A percentile compares a stretch with the other conserved stretches of the same genome.
Evolutionary conservation across 2,113 vertebrate genomes (phyloP).

Genomic region (Melanostigma gelatinosum): DNA sequence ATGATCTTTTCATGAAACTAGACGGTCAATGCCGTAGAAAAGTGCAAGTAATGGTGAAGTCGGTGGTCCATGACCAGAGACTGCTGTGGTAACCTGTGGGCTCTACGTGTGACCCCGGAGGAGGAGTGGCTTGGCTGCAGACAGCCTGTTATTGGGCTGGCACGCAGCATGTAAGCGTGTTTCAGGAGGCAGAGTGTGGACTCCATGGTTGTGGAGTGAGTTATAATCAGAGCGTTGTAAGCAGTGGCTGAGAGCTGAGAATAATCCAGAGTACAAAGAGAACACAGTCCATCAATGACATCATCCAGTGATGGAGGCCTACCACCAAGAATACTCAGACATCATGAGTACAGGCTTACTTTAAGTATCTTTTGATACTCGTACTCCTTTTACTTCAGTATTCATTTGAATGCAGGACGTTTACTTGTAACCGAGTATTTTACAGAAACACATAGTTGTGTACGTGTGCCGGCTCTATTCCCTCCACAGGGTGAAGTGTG

Average conservation of each 20-base stretch:
- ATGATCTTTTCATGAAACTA: too few relatives aligned
- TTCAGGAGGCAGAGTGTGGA: background rate
- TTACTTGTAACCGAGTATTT: background rate
- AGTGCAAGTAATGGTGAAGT: too few relatives aligned
- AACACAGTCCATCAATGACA: background rate
- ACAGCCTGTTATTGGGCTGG: background rate
- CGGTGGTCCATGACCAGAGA: too few relatives aligned
- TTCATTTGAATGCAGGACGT: too few relatives aligned
- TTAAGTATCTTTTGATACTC: background rate
- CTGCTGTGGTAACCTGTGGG: too few relatives aligned
- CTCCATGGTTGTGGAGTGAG: background rate
- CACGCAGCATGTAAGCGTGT: background rate
- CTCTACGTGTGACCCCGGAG: too few relatives aligned
- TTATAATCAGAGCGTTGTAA: background rate
- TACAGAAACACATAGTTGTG: background rate
- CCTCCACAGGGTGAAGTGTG: background rate
- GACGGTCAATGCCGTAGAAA: too few relatives aligned
- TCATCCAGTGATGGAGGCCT: too few relatives aligned
- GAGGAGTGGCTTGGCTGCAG: background rate
- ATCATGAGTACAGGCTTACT: background rate
- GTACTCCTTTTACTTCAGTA: too few relatives aligned
- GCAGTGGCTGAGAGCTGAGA: background rate
- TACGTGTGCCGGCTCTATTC: background rate
- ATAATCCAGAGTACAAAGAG: background rate
- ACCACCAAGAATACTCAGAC: too few relatives aligned